Conservation (phyloP, 2,797 vertebrate species). For the Chaenodraco wilsoni region DNA sequence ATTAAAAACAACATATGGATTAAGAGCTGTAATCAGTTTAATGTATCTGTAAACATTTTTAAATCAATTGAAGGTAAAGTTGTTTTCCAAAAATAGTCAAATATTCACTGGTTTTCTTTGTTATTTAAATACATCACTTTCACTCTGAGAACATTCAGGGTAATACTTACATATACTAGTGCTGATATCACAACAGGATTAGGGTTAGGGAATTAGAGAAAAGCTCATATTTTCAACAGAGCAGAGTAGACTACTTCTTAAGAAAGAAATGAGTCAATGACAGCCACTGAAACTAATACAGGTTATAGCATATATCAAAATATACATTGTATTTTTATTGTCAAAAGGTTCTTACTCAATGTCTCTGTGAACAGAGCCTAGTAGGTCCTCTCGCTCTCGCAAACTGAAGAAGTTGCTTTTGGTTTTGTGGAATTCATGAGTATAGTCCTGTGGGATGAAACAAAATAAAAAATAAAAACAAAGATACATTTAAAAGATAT, state of each 20-base stretch:
- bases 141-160: too few species aligned
- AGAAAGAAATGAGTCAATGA: neutral
- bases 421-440: constrained; percentile 96
- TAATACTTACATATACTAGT: too few species aligned
- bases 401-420: constrained; percentile 93
- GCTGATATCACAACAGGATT: neutral
- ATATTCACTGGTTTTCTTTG: neutral
- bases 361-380: constrained; percentile 95
- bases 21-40: neutral
- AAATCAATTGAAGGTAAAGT: too few species aligned
- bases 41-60: neutral
- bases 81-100: too few species aligned
- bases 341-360: constrained; percentile 89
- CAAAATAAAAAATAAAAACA: neutral
- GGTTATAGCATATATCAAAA: neutral
- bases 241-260: neutral
- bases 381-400: constrained; percentile 93
- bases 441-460: constrained; percentile 88
- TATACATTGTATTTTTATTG: neutral
- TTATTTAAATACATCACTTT: neutral
- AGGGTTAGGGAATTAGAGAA: neutral
- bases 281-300: neutral
- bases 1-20: neutral
- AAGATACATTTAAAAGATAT: neutral
- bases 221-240: neutral